A percentile compares a stretch with the other conserved stretches of the same genome.
Evolutionary conservation across 2,797 vertebrate genomes (phyloP).

Genomic region (Xyrichtys novacula): DNA sequence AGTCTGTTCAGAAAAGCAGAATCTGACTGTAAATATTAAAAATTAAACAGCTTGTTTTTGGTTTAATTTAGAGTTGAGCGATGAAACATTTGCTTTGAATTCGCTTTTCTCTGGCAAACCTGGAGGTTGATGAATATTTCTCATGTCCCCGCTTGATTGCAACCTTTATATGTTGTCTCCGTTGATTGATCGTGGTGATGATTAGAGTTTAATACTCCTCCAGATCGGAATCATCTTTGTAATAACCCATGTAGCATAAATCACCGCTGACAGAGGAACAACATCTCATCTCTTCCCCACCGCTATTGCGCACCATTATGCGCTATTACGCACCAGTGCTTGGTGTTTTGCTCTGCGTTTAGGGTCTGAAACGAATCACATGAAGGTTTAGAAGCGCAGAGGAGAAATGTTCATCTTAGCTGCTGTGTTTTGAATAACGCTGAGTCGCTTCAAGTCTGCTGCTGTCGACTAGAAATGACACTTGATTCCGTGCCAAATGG

Average conservation of each 20-base stretch:
- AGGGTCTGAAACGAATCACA: constrained; percentile 11
- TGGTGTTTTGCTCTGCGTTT: constrained; percentile 8
- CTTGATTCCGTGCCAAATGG: constrained; percentile 12
- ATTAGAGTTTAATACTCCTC: constrained; percentile 18
- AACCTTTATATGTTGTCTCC: constrained; percentile 1
- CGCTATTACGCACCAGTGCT: constrained; percentile 37
- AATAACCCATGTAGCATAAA: constrained; percentile 17
- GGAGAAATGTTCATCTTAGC: constrained; percentile 2
- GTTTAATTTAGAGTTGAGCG: not conserved
- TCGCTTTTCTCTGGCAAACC: not conserved
- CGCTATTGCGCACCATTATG: constrained; percentile 44
- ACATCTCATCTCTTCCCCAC: not conserved
- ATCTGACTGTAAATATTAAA: not conserved
- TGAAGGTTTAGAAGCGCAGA: not conserved
- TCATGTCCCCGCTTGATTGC: not conserved
- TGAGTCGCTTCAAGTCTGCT: constrained; percentile 30
- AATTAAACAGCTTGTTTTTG: not conserved
- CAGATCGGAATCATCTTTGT: constrained; percentile 17
- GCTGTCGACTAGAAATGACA: constrained; percentile 31
- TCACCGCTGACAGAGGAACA: constrained; percentile 13
- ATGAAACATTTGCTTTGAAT: not conserved
- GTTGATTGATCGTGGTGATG: not conserved
- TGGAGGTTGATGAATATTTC: not conserved
- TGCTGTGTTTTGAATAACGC: constrained; percentile 21
- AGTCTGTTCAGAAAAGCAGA: not conserved